These are phyloP conservation scores for Vandiemenella viatica DNA, from an alignment of 2,888 invertebrate species.

Conservation along the genomic window DNA sequence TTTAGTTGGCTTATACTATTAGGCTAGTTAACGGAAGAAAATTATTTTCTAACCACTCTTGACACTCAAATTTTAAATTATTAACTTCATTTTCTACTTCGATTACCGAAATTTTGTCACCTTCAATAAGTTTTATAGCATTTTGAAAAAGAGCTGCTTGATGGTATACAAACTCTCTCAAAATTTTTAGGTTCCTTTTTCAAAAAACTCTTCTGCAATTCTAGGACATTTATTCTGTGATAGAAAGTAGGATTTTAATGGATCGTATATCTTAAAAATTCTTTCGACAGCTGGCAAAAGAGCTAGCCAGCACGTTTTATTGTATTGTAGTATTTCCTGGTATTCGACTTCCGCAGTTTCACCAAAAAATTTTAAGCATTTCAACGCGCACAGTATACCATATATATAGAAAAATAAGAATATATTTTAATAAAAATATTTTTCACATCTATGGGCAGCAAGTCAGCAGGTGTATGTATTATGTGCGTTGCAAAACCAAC, in stretches of 20 bases:
- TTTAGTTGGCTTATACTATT: background rate
- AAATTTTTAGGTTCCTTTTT: background rate
- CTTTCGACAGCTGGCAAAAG: conserved; percentile 21
- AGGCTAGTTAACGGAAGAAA: background rate
- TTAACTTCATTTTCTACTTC: background rate
- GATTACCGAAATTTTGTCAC: background rate
- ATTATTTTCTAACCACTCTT: background rate
- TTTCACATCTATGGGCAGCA: conserved; percentile 23
- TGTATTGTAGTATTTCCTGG: conserved; percentile 19
- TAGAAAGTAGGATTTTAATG: conserved; percentile 21
- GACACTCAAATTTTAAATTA: no score
- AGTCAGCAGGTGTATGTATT: conserved; percentile 20
- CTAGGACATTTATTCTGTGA: conserved; percentile 6
- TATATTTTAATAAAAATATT: conserved; percentile 23
- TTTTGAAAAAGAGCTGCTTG: background rate
- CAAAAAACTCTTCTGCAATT: background rate
- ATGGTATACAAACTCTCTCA: background rate
- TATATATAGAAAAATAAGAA: conserved; percentile 23
- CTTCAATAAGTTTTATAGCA: background rate
- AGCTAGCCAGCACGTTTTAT: no score
- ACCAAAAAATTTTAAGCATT: conserved; percentile 23
- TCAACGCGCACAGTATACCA: conserved; percentile 23
- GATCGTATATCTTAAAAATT: no score
- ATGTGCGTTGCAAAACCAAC: background rate
- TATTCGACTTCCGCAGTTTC: conserved; percentile 21